Evolutionary conservation across 2,888 invertebrate species (phyloP), one percentile per base, ranked within the genome.

Genomic region (Empis stercorea): DNA sequence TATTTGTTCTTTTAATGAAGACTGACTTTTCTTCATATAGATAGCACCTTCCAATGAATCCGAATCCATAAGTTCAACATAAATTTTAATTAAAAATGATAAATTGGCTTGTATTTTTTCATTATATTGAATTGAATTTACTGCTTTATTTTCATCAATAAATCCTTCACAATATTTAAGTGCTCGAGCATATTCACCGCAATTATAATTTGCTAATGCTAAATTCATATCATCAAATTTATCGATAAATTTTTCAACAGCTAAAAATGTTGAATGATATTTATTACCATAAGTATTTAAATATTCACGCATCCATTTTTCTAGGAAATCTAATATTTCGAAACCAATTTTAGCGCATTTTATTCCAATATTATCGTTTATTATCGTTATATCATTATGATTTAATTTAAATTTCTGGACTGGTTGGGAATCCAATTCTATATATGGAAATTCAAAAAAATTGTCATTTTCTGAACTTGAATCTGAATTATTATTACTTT

Each of bases 1-100:
- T 49, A 95, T 85, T 59, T 86, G 75, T 62, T 95, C 89, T 48
- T 84, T 80, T 4, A 91, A 66, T 0, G 84, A 83, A 2, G 91
- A 84, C 56, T 84, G 81, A 0, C 77, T 76, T 47, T 81, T 75
- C 59, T 88, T 80, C 53, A 87, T 76, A 13, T 84, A 83, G 44
- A 82, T 74, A 10, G 86, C 80, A 10, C 84, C 94, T 53, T 85
- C 80, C 1, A 95, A 86, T 10, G 89, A 87, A 66, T 96, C 95
- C 0, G 91, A 81, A 63, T 96, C 94, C 64, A 91, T 86, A 51
- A 96, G 65, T 50, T 86, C 76, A 0, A 87, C 85, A 63, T 94
- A 94, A 56, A 95, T 81, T 72, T 88, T 84, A 0, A 80, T 78
- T 30, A 83, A 62, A 53, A 81, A 76, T 0, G 79, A 74, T 42